phyloP scores from a whole-genome alignment of 2,113 vertebrate genomes.

The Piaya cayana region DNA sequence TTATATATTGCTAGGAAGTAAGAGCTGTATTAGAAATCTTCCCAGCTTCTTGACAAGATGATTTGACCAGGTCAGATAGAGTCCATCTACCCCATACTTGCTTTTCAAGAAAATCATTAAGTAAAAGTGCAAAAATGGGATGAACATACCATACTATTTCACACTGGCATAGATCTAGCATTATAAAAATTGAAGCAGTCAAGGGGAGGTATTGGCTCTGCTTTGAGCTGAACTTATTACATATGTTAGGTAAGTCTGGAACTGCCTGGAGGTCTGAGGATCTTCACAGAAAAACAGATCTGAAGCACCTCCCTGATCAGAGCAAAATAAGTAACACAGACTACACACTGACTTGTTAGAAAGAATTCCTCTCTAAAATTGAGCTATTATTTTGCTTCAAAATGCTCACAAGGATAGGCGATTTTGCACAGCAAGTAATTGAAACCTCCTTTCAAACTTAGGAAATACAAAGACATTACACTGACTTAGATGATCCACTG shows the following conservation, averaged over 20 bases:
- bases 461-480: background rate
- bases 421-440: background rate
- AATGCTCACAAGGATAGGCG: background rate
- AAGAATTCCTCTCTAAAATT: background rate
- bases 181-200: background rate
- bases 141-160: background rate
- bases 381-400: background rate
- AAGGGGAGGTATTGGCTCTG: background rate
- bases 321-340: background rate
- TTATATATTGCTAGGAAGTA: background rate
- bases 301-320: accelerated
- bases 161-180: background rate
- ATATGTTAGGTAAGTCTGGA: background rate
- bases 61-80: background rate
- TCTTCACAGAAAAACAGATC: background rate
- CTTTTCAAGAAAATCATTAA: background rate
- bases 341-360: background rate
- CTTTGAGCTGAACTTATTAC: background rate
- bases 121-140: background rate
- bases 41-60: background rate
- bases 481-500: background rate
- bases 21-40: background rate
- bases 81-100: background rate
- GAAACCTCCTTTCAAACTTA: background rate
- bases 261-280: background rate